These are phyloP conservation scores for Gymnoscopelus microlampas DNA, from an alignment of 2,797 vertebrate species.

Conservation along the genomic window DNA sequence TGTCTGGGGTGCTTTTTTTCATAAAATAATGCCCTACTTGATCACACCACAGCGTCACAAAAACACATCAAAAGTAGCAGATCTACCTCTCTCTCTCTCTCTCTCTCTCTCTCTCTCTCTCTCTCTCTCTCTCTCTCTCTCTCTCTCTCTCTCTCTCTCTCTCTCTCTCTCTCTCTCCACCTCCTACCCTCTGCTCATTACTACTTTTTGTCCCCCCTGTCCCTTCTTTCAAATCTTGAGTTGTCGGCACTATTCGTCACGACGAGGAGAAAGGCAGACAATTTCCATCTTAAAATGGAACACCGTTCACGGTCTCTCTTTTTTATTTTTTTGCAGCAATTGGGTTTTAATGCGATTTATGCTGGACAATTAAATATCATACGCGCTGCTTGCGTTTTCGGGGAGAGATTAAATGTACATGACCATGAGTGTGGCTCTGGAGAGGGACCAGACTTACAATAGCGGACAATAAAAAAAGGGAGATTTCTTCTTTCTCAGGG, in stretches of 20 bases:
- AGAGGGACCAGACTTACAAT: too few species aligned
- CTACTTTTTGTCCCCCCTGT: slow-evolving; percentile 3
- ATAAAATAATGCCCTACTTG: too few species aligned
- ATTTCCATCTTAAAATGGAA: slow-evolving; percentile 38
- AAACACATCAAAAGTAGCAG: too few species aligned
- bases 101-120: too few species aligned
- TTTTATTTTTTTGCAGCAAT: background rate
- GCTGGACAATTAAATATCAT: slow-evolving; percentile 29
- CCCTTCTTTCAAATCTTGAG: slow-evolving; percentile 27
- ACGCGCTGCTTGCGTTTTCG: too few species aligned
- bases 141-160: background rate
- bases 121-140: too few species aligned
- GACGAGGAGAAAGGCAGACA: background rate
- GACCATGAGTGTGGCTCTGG: background rate
- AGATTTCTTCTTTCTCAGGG: slow-evolving; percentile 43
- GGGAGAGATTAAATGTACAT: background rate
- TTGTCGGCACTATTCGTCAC: slow-evolving; percentile 25
- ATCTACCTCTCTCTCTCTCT: too few species aligned
- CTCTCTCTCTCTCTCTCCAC: slow-evolving; percentile 4
- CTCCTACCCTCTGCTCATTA: background rate
- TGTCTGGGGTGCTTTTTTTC: too few species aligned
- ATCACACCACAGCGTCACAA: too few species aligned
- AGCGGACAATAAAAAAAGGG: slow-evolving; percentile 4
- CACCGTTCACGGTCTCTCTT: slow-evolving; percentile 14
- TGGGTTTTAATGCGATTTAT: slow-evolving; percentile 18